These are phyloP conservation scores for Candidula unifasciata DNA, from an alignment of 2,888 invertebrate genomes.

Conservation along the genomic window DNA sequence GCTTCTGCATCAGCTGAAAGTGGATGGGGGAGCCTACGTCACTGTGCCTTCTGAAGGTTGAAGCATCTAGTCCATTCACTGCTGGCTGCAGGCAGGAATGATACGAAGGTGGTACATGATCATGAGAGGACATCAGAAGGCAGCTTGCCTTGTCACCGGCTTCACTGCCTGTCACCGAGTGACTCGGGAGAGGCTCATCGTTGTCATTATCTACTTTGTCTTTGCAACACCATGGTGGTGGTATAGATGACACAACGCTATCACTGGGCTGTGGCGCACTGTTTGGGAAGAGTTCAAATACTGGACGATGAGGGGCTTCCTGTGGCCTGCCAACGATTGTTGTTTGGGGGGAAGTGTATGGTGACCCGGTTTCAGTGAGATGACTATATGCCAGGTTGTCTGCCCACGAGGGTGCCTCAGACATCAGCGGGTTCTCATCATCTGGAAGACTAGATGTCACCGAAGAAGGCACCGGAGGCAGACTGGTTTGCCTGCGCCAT, in stretches of 20 bases:
- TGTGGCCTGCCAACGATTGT: conserved; percentile 60
- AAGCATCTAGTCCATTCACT: conserved; percentile 43
- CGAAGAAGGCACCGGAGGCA: conserved; percentile 62
- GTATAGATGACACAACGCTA: conserved; percentile 56
- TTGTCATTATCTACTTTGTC: conserved; percentile 32
- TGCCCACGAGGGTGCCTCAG: conserved; percentile 96
- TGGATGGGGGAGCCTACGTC: conserved; percentile 62
- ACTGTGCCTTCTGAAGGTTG: conserved; percentile 29
- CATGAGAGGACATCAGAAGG: conserved; percentile 63
- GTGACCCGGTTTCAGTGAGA: conserved; percentile 69
- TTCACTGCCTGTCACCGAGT: conserved; percentile 48
- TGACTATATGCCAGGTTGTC: conserved; percentile 92
- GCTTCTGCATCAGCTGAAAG: conserved; percentile 65
- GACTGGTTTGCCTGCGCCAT: conserved; percentile 81
- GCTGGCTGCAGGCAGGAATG: conserved; percentile 65
- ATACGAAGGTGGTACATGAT: conserved; percentile 65
- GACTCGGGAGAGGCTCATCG: conserved; percentile 59
- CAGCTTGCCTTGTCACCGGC: conserved; percentile 62
- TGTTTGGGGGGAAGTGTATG: conserved; percentile 68
- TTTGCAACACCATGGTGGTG: conserved; percentile 48
- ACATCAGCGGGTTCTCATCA: conserved; percentile 76
- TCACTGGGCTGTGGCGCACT: conserved; percentile 42
- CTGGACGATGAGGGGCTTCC: conserved; percentile 58
- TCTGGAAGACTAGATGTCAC: conserved; percentile 61
- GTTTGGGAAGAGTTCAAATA: conserved; percentile 66